Percentiles rank a stretch among this genome's conserved stretches.
phyloP scores from a whole-genome alignment of 2,888 invertebrate genomes.

The Herminia tarsipennalis region DNA sequence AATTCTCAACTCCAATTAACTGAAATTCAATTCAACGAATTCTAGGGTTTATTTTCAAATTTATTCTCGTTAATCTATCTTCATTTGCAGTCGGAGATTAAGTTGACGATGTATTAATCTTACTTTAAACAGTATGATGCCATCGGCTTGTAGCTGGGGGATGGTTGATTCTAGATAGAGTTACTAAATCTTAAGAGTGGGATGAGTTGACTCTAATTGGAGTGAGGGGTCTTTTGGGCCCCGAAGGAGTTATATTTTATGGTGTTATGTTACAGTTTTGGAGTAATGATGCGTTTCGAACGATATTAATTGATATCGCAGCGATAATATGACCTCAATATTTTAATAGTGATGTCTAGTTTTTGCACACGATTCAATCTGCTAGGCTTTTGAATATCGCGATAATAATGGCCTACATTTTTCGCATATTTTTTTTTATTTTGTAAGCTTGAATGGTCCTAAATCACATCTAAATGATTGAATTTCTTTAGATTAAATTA shows the following conservation, averaged over 20 bases:
- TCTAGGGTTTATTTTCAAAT: slow-evolving; percentile 22
- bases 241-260: background rate
- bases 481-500: too few relatives aligned
- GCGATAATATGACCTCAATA: too few relatives aligned
- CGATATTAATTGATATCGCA: too few relatives aligned
- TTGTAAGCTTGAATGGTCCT: too few relatives aligned
- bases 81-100: slow-evolving; percentile 30
- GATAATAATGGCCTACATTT: too few relatives aligned
- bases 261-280: too few relatives aligned
- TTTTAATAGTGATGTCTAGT: too few relatives aligned
- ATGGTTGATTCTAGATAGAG: slow-evolving; percentile 5
- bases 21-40: slow-evolving; percentile 17
- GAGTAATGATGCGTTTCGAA: too few relatives aligned
- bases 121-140: slow-evolving; percentile 25
- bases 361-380: too few relatives aligned
- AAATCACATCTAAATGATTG: too few relatives aligned
- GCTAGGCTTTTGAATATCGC: too few relatives aligned
- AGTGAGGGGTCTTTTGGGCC: background rate
- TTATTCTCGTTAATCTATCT: slow-evolving; percentile 34
- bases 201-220: background rate
- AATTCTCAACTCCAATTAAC: slow-evolving; percentile 21
- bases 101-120: slow-evolving; percentile 34
- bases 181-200: slow-evolving; percentile 14
- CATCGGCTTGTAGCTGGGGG: background rate
- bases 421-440: too few relatives aligned